Base-by-base conservation (phyloP, 1,140 invertebrate genomes). In the Anastatus disparis region DNA sequence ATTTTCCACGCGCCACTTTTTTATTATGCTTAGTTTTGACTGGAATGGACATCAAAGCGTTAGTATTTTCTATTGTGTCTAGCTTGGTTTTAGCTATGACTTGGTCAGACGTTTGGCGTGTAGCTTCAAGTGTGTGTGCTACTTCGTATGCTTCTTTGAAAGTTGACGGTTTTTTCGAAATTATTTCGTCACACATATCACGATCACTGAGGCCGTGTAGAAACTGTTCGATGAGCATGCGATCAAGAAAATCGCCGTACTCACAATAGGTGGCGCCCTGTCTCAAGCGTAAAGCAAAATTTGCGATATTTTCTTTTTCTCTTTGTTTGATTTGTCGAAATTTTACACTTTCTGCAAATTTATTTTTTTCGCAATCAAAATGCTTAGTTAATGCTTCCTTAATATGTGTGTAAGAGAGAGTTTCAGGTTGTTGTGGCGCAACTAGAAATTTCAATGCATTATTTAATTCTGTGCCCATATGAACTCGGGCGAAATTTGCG, bases 211-310 rank as follows among this genome's bases (percentile, higher is more conserved):
- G 61, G 6, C 74, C 72, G 61, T 72, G 70, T 17, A 77, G 22
- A 2, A 79, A 17, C 58, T 79, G 74, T 59, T 79, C 74, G 17
- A 76, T 78, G 0, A 78, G 55, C 74, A 79, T 77, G 27, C 73
- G 24, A 46, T 77, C 71, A 9, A 75, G 12, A 0, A 62, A 64
- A 15, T 40, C 38, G n/a, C 6, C 38, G 15, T 40, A 40, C 38
- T 40, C 38, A 15, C 38, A 40, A 40, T 40, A n/a, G n/a, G 38
- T 15, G 15, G 76, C 67, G 20, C 71, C 73, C 74, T 75, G 61
- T 65, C 55, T 74, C 0, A 77, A 35, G 3, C 69, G 55, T 13
- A 78, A 38, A 27, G 74, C 40, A 50, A 78, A 77, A 3, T 17
- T 48, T 17, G 13, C 46, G 17, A 48, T 48, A 12, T 68, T 44